Conservation (phyloP, 2,797 vertebrate genomes). For the Brachymystax lenok region DNA sequence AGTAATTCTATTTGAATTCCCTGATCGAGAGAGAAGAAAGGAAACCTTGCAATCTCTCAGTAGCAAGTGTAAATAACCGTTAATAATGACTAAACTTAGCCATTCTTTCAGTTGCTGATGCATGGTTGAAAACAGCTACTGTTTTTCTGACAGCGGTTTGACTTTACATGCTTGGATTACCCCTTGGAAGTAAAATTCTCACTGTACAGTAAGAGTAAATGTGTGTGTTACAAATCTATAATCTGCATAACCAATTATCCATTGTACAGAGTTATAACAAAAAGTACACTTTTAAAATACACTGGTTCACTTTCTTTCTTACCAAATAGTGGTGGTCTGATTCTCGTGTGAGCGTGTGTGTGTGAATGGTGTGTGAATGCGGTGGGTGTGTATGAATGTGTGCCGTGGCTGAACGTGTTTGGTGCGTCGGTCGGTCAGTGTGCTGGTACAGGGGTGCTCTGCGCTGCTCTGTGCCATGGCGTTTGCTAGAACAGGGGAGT, state of each 20-base stretch:
- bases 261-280: not conserved
- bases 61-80: conserved; percentile 47
- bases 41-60: conserved; percentile 30
- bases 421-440: conserved; percentile 56
- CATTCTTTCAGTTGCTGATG: conserved; percentile 38
- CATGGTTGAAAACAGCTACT: conserved; percentile 46
- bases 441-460: conserved; percentile 71
- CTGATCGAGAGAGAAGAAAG: not conserved
- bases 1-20: conserved; percentile 3
- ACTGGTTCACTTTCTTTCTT: conserved; percentile 16
- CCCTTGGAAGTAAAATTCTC: conserved; percentile 21
- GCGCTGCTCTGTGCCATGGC: conserved; percentile 78
- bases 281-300: conserved; percentile 6
- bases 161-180: conserved; percentile 52
- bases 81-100: conserved; percentile 44
- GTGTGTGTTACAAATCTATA: conserved; percentile 24
- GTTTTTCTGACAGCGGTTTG: conserved; percentile 52
- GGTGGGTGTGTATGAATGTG: conserved; percentile 53
- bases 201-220: conserved; percentile 21
- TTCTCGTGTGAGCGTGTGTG: conserved; percentile 42
- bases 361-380: conserved; percentile 46
- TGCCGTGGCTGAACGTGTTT: conserved; percentile 61
- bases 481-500: conserved; percentile 77
- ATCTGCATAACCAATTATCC: conserved; percentile 27
- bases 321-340: conserved; percentile 33